phyloP scores from a whole-genome alignment of 2,888 invertebrate genomes.

The Cheilosia grossa region DNA sequence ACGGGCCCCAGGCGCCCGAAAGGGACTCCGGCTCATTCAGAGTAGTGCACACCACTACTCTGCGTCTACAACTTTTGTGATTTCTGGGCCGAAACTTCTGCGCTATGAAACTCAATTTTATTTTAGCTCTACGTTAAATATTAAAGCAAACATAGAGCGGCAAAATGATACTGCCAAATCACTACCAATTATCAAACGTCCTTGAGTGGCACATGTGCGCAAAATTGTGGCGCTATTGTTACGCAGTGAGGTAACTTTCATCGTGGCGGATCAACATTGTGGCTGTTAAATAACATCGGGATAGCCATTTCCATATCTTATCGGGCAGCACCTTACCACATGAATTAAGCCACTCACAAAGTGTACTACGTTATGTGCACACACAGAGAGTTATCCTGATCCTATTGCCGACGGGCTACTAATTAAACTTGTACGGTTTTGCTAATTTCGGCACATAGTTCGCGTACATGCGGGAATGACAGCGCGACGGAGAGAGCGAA shows the following conservation, averaged over 20 bases:
- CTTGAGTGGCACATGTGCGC: not conserved
- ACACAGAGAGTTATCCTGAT: conserved; percentile 40
- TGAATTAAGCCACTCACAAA: conserved; percentile 51
- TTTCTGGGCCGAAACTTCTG: conserved; percentile 51
- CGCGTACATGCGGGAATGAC: conserved; percentile 8
- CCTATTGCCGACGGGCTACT: conserved; percentile 41
- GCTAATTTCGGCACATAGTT: conserved; percentile 53
- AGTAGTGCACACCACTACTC: conserved; percentile 42
- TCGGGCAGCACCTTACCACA: conserved; percentile 6
- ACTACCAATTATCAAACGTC: not conserved
- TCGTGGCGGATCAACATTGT: not conserved
- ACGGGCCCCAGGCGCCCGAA: conserved; percentile 16
- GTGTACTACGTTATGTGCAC: not conserved
- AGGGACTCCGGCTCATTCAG: conserved; percentile 17
- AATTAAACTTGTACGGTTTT: conserved; percentile 57
- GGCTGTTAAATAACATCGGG: not conserved
- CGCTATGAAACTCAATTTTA: conserved; percentile 46
- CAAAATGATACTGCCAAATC: not conserved
- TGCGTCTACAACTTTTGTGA: conserved; percentile 49
- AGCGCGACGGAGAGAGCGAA: conserved; percentile 1
- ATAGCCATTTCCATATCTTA: conserved; percentile 4
- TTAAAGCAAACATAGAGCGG: conserved; percentile 36
- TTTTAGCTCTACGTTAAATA: conserved; percentile 23
- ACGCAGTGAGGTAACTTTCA: not conserved
- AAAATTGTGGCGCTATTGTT: not conserved